These are phyloP conservation scores for Sebastiscus albofasciatus DNA, from an alignment of 2,797 vertebrate species.

Conservation along the genomic window DNA sequence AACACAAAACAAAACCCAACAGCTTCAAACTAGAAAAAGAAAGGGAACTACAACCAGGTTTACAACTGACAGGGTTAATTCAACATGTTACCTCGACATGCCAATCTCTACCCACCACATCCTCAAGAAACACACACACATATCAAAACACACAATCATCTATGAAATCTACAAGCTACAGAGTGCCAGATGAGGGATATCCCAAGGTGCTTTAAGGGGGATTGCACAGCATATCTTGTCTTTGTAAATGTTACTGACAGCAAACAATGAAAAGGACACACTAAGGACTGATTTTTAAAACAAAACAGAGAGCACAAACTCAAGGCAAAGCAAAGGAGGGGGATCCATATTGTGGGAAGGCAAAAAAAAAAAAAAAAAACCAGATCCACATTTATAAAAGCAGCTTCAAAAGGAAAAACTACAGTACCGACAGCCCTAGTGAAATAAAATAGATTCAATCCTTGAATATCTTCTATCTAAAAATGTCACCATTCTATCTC, in stretches of 20 bases:
- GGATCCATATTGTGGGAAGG: constrained; percentile 43
- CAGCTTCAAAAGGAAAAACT: constrained; percentile 39
- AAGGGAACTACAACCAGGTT: constrained; percentile 1
- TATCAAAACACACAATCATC: constrained; percentile 15
- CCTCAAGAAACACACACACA: constrained; percentile 5
- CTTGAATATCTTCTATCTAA: constrained; percentile 14
- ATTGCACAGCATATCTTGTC: constrained; percentile 49
- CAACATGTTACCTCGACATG: constrained; percentile 8
- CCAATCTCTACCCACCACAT: not conserved
- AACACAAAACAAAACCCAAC: constrained; percentile 20
- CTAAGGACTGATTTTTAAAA: not conserved
- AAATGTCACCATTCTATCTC: not conserved
- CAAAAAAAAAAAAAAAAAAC: constrained; percentile 34
- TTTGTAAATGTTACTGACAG: constrained; percentile 46
- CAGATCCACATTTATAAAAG: constrained; percentile 42
- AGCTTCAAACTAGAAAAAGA: constrained; percentile 9
- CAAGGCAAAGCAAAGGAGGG: constrained; percentile 48
- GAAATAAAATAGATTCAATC: constrained; percentile 24
- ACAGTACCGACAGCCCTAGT: constrained; percentile 15
- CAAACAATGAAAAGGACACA: constrained; percentile 38
- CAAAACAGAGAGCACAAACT: constrained; percentile 14
- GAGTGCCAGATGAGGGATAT: constrained; percentile 21
- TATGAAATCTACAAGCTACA: constrained; percentile 30
- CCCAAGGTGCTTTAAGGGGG: constrained; percentile 57
- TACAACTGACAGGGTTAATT: constrained; percentile 15